Conservation (phyloP, 2,888 invertebrate genomes). For the Mylabris sibirica region DNA sequence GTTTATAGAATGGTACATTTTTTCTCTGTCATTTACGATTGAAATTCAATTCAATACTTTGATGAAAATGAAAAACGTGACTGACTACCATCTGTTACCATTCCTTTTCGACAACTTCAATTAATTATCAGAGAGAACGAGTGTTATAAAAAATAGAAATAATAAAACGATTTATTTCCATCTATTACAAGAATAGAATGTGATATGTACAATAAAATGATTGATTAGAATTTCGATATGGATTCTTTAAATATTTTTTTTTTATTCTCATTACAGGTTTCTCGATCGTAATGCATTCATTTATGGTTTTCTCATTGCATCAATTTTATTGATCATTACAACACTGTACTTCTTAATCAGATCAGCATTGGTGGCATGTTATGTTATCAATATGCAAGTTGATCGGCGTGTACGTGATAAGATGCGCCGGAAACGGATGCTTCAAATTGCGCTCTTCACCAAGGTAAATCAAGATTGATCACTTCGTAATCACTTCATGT, state of each 20-base stretch:
- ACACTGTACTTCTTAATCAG: constrained; percentile 55
- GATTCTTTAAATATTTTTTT: neutral
- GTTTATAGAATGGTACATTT: neutral
- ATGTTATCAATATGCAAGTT: constrained; percentile 68
- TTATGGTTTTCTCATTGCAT: constrained; percentile 63
- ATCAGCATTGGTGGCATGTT: constrained; percentile 66
- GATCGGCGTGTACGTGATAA: constrained; percentile 68
- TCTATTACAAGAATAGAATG: neutral
- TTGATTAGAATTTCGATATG: neutral
- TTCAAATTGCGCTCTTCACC: constrained; percentile 68
- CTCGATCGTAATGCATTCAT: constrained; percentile 63
- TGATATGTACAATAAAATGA: neutral
- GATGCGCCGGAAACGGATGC: constrained; percentile 66
- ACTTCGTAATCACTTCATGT: neutral
- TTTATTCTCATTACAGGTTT: constrained; percentile 60
- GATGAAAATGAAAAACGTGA: constrained; percentile 1
- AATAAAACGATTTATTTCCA: neutral
- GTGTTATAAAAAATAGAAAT: too few relatives aligned
- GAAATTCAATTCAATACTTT: neutral
- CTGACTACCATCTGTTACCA: neutral
- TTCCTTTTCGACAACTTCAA: neutral
- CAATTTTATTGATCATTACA: constrained; percentile 43
- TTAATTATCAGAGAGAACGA: neutral
- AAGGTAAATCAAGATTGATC: constrained; percentile 60
- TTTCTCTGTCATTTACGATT: neutral